Evolutionary conservation across 1,140 invertebrate genomes (phyloP), one percentile per base, ranked within the genome.

Genomic region (Conopomorpha cramerella): DNA sequence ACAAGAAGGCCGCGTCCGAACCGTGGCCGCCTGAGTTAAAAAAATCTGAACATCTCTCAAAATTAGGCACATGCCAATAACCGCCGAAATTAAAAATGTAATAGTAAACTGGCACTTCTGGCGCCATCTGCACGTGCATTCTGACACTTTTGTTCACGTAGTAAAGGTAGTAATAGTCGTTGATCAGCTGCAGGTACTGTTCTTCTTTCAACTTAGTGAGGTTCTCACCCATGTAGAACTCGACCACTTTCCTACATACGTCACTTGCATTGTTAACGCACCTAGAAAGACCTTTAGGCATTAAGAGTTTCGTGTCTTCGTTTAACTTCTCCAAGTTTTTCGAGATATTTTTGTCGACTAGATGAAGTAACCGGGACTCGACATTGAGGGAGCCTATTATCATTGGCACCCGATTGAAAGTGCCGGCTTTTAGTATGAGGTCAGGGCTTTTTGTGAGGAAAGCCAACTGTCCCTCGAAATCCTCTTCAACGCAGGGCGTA

Each of bases 341-440:
- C 35, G 61, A 62, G 39, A 58, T 57, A 13, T 65, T 50, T 26
- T 49, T 36, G 29, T 46, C 51, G 6, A 61, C 36, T 29, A 51
- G 53, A 30, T 63, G 39, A 18, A 67, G 34, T n/a, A 63, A 31
- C 11, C 51, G 36, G 1, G 41, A 49, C 46, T 66, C 67, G 27
- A 49, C 50, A 35, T 62, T 67, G 42, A 68, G 64, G 38, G 55
- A 58, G 8, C 71, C 71, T 18, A 72, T 67, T 26, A 76, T 63
- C 34, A 72, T 43, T 3, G 71, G 71, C 2, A 76, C 64, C 46
- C 64, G 71, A 34, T 70, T 65, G 30, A 55, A 60, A 36, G 62
- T 65, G 4, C 64, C 64, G 28, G 64, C 62, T 43, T 71, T 72
- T 25, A 73, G 36, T 30, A 76, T 55, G 2, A 41, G 14, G 16